These are phyloP conservation scores for Acinonyx jubatus DNA, from an alignment of 2,113 vertebrate species.

Conservation along the genomic window DNA sequence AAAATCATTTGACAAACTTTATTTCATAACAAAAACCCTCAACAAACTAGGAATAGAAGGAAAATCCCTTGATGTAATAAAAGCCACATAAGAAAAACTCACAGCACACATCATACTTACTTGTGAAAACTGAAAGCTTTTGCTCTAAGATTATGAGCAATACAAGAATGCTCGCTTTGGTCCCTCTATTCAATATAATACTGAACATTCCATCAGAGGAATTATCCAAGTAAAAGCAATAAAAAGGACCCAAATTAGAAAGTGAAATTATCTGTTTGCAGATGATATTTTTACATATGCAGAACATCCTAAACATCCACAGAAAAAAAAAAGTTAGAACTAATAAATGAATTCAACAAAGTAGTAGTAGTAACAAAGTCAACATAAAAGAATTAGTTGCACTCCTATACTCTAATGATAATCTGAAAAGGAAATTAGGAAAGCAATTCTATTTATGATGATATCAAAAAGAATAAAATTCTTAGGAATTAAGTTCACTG, in stretches of 20 bases:
- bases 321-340: background rate
- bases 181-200: background rate
- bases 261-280: background rate
- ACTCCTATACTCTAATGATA: background rate
- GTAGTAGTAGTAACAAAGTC: background rate
- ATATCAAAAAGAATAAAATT: background rate
- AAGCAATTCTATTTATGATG: background rate
- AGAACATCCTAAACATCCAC: background rate
- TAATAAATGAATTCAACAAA: background rate
- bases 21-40: background rate
- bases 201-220: background rate
- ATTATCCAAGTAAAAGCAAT: background rate
- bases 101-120: background rate
- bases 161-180: background rate
- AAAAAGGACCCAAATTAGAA: background rate
- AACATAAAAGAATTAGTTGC: background rate
- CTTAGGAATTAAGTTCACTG: background rate
- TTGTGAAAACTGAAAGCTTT: background rate
- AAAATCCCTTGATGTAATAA: background rate
- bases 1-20: background rate
- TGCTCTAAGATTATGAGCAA: background rate
- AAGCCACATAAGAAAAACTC: background rate
- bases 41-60: background rate
- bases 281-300: background rate
- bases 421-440: background rate